Evolutionary conservation across 2,797 vertebrate genomes (phyloP), one percentile per base, ranked within the genome.

Genomic region (Crocidura indochinensis): DNA sequence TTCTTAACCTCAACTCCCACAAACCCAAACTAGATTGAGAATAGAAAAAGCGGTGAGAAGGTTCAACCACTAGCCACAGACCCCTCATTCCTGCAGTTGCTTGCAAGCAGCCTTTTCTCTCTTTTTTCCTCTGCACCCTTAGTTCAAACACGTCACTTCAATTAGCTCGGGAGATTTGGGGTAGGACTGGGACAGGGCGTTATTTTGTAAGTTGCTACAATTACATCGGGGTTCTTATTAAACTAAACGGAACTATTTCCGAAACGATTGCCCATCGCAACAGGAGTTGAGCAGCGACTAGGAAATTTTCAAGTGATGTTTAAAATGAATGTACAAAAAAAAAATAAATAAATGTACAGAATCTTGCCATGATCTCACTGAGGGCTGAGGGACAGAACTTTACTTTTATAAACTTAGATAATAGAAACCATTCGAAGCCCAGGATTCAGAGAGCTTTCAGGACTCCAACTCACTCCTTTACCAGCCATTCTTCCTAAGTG

Each of bases 1-100:
- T 90, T 67, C 62, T 83, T 73, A 84, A 90, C 88, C 71, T 93
- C 94, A 95, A 87, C 74, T 60, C 86, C 84, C 92, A 94, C 84
- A 94, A 93, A 85, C 27, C 51, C 88, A 81, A 90, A 82, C 67
- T 79, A 82, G 69, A 84, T 88, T 73, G 65, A 10, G 74, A 84
- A 90, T 53, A 93, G 65, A 93, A 91, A 60, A 78, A 24, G 79
- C 86, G 72, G 38, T 3, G 62, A 81, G 73, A 80, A 83, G 81
- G 71, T 65, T 84, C 78, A 65, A 31, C 22, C 22, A 22, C 0
- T 69, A 78, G 72, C 62, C 86, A 78, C 1, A 3, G 69, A 79
- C 24, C 49, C 60, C 73, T 44, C 1, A 65, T 15, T 38, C 38
- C 38, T 38, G 38, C 38, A 38, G 38, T 38, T 0, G 1, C n/a